Conservation (phyloP, 2,888 invertebrate genomes). For the Congeria kusceri region DNA sequence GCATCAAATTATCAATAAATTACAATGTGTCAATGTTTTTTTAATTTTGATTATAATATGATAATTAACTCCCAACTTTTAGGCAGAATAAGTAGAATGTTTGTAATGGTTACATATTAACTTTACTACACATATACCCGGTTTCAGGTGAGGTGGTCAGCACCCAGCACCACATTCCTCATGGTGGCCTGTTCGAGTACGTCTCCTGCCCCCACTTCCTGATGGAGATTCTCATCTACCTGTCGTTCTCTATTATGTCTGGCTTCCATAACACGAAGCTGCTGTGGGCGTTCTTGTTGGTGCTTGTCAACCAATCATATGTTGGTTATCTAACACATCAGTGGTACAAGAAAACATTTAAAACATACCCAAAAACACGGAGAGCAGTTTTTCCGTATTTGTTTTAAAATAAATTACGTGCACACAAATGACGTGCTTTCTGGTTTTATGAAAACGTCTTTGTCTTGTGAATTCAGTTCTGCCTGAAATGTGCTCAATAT, state of each 20-base stretch:
- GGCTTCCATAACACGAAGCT: slow-evolving; percentile 67
- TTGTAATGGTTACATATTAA: too few species aligned
- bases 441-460: too few species aligned
- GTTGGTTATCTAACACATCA: slow-evolving; percentile 90
- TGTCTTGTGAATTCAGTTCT: too few species aligned
- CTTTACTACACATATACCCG: too few species aligned
- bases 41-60: too few species aligned
- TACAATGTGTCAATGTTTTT: too few species aligned
- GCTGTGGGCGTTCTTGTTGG: slow-evolving; percentile 75
- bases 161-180: slow-evolving; percentile 74
- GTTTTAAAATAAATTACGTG: slow-evolving; percentile 64
- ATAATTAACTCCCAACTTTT: too few species aligned
- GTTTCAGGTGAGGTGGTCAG: slow-evolving; percentile 66
- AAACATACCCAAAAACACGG: slow-evolving; percentile 91
- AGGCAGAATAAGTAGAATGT: too few species aligned
- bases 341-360: slow-evolving; percentile 92
- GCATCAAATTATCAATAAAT: too few species aligned
- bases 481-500: too few species aligned
- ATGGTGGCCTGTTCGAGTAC: slow-evolving; percentile 78
- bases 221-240: slow-evolving; percentile 80
- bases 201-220: slow-evolving; percentile 82
- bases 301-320: slow-evolving; percentile 89
- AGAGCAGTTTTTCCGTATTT: slow-evolving; percentile 90
- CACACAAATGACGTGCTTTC: too few species aligned
- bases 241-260: slow-evolving; percentile 72